These are phyloP conservation scores for Channallabes apus DNA, from an alignment of 2,797 vertebrate species.

Conservation along the genomic window DNA sequence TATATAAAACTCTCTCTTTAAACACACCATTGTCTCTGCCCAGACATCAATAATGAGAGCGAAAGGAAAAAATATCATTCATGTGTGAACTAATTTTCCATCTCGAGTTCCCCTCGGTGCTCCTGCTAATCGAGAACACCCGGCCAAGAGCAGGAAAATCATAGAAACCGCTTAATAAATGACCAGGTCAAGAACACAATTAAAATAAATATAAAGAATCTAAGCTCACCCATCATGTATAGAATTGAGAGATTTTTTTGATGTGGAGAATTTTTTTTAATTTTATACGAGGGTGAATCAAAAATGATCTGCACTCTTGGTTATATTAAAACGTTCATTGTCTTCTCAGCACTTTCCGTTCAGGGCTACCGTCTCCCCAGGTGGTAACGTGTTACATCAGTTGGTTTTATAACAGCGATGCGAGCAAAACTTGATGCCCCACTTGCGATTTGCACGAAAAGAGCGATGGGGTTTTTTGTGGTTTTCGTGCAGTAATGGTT, in stretches of 20 bases:
- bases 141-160: not conserved
- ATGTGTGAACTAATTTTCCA: not conserved
- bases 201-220: not conserved
- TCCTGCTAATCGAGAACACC: not conserved
- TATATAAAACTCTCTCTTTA: not conserved
- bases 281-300: too few relatives aligned
- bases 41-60: not conserved
- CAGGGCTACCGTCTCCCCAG: too few relatives aligned
- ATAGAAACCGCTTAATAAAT: not conserved
- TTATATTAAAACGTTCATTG: too few relatives aligned
- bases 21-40: not conserved
- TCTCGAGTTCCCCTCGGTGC: not conserved
- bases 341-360: too few relatives aligned
- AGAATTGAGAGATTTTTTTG: not conserved
- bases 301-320: too few relatives aligned
- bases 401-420: too few relatives aligned
- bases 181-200: not conserved
- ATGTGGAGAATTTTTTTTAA: too few relatives aligned
- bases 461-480: too few relatives aligned
- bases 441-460: too few relatives aligned
- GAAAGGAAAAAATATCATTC: not conserved
- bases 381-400: too few relatives aligned
- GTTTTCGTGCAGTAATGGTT: too few relatives aligned
- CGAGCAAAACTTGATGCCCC: too few relatives aligned
- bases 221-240: not conserved